Evolutionary conservation across 2,888 invertebrate genomes (phyloP).

Genomic region (Oxystoma pomonae): DNA sequence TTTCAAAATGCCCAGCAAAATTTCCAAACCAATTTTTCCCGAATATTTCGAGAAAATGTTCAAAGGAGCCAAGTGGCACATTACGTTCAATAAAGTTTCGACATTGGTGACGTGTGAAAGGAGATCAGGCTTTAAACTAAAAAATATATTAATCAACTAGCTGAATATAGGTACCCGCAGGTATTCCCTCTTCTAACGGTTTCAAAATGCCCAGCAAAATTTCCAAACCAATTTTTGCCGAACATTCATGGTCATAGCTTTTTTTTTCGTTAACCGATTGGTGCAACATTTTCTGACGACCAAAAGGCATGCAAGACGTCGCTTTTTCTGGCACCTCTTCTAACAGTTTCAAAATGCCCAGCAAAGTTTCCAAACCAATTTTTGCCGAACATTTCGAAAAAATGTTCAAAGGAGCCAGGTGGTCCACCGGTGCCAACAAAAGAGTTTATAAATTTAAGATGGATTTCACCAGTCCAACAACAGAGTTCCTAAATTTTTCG

Average conservation of each 20-base stretch:
- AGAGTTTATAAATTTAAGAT: too few species aligned
- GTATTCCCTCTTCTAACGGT: too few species aligned
- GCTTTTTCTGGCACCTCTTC: slow-evolving; percentile 10
- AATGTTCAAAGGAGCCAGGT: too few species aligned
- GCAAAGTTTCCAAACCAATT: slow-evolving; percentile 17
- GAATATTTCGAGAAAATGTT: slow-evolving; percentile 19
- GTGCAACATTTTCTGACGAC: slow-evolving; percentile 21
- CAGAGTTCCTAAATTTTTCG: too few species aligned
- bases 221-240: too few species aligned
- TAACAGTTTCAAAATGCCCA: slow-evolving; percentile 16
- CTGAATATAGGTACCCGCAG: too few species aligned
- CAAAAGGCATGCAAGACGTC: slow-evolving; percentile 16
- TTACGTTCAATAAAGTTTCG: slow-evolving; percentile 17
- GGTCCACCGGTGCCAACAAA: too few species aligned
- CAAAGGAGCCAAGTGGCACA: slow-evolving; percentile 15
- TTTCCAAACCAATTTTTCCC: slow-evolving; percentile 15
- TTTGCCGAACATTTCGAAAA: slow-evolving; percentile 11
- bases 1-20: slow-evolving; percentile 20
- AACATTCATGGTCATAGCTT: too few species aligned
- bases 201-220: too few species aligned
- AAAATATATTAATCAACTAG: too few species aligned
- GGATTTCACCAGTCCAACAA: too few species aligned
- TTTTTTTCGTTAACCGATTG: too few species aligned
- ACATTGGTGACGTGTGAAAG: slow-evolving; percentile 3
- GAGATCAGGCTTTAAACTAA: slow-evolving; percentile 4